These are phyloP conservation scores for Netelia fuscicornis DNA, from an alignment of 2,888 invertebrate genomes.

Conservation along the genomic window DNA sequence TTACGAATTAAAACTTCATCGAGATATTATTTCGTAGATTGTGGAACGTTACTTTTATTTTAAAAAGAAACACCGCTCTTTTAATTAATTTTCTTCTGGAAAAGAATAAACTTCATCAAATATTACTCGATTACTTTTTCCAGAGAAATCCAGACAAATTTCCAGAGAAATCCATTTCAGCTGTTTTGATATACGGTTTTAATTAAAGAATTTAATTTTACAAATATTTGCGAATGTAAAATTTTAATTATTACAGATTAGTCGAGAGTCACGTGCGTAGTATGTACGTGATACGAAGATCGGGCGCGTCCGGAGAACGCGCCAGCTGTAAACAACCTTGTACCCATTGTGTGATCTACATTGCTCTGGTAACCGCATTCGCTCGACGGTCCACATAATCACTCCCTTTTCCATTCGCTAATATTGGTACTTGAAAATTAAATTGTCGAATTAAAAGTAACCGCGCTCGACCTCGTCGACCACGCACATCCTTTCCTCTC, in stretches of 20 bases:
- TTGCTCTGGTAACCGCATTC: conserved; percentile 58
- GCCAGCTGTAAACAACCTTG: conserved; percentile 75
- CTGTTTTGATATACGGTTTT: too few relatives aligned
- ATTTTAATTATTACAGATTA: background rate
- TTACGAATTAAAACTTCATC: background rate
- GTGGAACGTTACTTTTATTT: background rate
- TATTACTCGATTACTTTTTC: too few relatives aligned
- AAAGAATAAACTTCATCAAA: background rate
- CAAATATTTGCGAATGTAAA: background rate
- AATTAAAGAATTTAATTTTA: background rate
- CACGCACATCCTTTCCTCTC: background rate
- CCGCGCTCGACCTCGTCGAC: conserved; percentile 3
- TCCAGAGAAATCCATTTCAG: too few relatives aligned
- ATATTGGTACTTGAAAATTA: conserved; percentile 61
- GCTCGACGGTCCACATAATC: conserved; percentile 58
- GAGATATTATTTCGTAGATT: background rate
- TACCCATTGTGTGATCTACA: conserved; percentile 79
- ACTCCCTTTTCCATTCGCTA: conserved; percentile 74
- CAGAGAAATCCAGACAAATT: too few relatives aligned
- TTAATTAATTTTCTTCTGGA: background rate
- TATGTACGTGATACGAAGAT: background rate
- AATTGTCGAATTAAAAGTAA: conserved; percentile 41
- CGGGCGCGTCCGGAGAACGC: conserved; percentile 61
- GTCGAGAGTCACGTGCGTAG: conserved; percentile 26
- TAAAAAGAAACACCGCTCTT: background rate